Evolutionary conservation across 2,888 invertebrate species (phyloP).

Genomic region (Glomeris marginata): DNA sequence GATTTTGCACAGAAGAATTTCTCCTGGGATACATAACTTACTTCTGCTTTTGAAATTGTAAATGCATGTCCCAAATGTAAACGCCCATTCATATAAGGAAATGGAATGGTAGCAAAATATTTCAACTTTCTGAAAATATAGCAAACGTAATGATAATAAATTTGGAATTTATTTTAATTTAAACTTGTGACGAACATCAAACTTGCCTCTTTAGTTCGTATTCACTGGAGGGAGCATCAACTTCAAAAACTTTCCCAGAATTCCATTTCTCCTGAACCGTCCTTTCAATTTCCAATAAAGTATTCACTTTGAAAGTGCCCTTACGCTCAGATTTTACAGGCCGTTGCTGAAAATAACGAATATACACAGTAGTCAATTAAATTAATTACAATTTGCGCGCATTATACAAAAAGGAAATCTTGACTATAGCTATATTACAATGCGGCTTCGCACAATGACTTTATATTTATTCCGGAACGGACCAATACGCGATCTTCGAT

Average conservation of each 20-base stretch:
- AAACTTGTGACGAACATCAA: background rate
- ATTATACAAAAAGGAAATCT: too few species aligned
- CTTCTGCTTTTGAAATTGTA: constrained; percentile 92
- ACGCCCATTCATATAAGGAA: constrained; percentile 98
- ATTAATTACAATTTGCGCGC: too few species aligned
- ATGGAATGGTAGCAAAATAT: constrained; percentile 89
- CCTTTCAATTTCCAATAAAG: constrained; percentile 7
- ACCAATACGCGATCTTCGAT: too few species aligned
- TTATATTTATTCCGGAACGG: too few species aligned
- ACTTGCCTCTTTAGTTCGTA: background rate
- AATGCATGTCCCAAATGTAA: constrained; percentile 96
- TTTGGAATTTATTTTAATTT: background rate
- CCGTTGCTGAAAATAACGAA: too few species aligned
- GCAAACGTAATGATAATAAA: background rate
- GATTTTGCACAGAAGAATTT: too few species aligned
- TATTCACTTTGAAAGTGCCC: constrained; percentile 12
- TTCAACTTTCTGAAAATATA: constrained; percentile 47
- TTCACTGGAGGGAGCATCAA: constrained; percentile 5
- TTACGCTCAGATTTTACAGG: constrained; percentile 4
- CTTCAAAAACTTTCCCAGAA: background rate
- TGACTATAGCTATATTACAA: too few species aligned
- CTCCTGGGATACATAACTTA: constrained; percentile 33
- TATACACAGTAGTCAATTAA: too few species aligned
- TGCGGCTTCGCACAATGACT: too few species aligned
- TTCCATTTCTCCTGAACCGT: constrained; percentile 7